These are phyloP conservation scores for Heterodera carotae DNA, from an alignment of 1,140 invertebrate genomes.

Conservation along the genomic window DNA sequence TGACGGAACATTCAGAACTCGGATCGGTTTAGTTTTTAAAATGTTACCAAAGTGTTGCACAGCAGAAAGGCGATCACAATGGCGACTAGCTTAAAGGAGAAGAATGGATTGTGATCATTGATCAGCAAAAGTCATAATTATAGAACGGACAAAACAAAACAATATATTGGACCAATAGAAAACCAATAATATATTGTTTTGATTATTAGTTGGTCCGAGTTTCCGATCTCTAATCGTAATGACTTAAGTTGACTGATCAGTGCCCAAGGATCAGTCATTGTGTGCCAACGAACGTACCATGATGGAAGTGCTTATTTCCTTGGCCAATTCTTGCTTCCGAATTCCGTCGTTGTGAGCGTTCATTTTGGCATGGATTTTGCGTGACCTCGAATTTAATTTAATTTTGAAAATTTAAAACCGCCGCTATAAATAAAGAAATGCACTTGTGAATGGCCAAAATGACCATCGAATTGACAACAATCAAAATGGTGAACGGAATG, in stretches of 20 bases:
- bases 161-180: no score
- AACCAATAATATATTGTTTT: no score
- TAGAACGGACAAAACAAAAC: no score
- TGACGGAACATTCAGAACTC: no score
- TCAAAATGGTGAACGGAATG: slow-evolving; percentile 50
- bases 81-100: slow-evolving; percentile 52
- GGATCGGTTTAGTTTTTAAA: no score
- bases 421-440: slow-evolving; percentile 19
- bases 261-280: no score
- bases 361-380: slow-evolving; percentile 58
- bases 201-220: no score
- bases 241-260: no score
- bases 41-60: slow-evolving; percentile 56
- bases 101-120: no score
- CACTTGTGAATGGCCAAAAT: slow-evolving; percentile 50
- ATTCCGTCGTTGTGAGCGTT: slow-evolving; percentile 54
- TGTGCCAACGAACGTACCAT: no score
- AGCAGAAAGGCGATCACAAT: slow-evolving; percentile 58
- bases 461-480: slow-evolving; percentile 49
- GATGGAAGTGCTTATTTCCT: slow-evolving; percentile 58
- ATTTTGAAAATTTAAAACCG: slow-evolving; percentile 10
- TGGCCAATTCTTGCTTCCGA: slow-evolving; percentile 58
- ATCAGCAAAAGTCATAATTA: no score
- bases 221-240: no score
- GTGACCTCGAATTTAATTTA: slow-evolving; percentile 26